Evolutionary conservation across 2,797 vertebrate species (phyloP).

Genomic region (Thalassophryne amazonica): DNA sequence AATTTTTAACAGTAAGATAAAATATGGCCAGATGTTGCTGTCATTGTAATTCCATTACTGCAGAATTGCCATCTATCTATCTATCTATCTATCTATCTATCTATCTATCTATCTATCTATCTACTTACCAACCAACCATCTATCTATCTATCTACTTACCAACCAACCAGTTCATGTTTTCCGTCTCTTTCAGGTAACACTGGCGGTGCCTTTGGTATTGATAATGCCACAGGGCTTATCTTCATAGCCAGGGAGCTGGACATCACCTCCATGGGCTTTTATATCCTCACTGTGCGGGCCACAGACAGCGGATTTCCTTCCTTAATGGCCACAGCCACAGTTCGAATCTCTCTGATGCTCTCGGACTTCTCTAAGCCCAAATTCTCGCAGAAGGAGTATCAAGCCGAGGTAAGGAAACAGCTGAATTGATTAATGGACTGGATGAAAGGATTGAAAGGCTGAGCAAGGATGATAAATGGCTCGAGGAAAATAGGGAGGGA

Average conservation of each 20-base stretch:
- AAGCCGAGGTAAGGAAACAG: slow-evolving; percentile 77
- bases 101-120: too few relatives aligned
- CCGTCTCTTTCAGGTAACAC: slow-evolving; percentile 84
- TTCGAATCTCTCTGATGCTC: slow-evolving; percentile 82
- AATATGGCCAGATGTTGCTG: too few relatives aligned
- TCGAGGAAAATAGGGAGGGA: too few relatives aligned
- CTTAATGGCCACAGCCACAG: slow-evolving; percentile 86
- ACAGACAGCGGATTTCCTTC: slow-evolving; percentile 88
- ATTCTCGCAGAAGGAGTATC: slow-evolving; percentile 89
- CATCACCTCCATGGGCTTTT: slow-evolving; percentile 82
- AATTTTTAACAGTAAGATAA: too few relatives aligned
- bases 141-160: too few relatives aligned
- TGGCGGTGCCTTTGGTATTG: slow-evolving; percentile 86
- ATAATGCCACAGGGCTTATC: slow-evolving; percentile 88
- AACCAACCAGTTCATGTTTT: too few relatives aligned
- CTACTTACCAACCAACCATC: too few relatives aligned
- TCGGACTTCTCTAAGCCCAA: slow-evolving; percentile 90
- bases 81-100: too few relatives aligned
- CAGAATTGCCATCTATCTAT: too few relatives aligned
- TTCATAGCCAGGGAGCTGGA: slow-evolving; percentile 88
- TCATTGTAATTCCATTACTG: too few relatives aligned
- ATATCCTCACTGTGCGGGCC: slow-evolving; percentile 87
- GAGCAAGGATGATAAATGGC: too few relatives aligned
- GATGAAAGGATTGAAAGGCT: not conserved
- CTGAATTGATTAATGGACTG: not conserved